Percentiles rank a stretch among this genome's conserved stretches.
These are phyloP conservation scores for Meghimatium bilineatum DNA, from an alignment of 2,888 invertebrate species.

Conservation along the genomic window DNA sequence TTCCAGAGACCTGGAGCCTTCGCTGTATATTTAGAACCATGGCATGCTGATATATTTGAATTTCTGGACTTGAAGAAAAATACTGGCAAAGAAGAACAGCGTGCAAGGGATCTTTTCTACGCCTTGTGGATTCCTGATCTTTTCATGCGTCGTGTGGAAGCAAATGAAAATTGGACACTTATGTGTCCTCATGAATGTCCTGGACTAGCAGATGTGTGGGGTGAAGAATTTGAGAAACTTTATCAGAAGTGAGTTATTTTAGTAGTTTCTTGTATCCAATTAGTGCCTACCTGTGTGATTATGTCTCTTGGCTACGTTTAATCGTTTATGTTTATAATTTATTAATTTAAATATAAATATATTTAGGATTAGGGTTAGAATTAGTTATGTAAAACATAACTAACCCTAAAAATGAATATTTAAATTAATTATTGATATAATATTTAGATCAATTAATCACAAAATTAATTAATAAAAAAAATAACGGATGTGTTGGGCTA, in stretches of 20 bases:
- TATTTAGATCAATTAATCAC: not conserved
- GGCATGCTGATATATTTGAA: slow-evolving; percentile 98
- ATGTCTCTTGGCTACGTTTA: too few relatives aligned
- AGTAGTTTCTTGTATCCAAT: too few relatives aligned
- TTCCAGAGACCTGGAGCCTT: slow-evolving; percentile 92
- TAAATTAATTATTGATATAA: too few relatives aligned
- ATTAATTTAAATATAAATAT: not conserved
- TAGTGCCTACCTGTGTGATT: too few relatives aligned
- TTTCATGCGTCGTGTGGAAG: slow-evolving; percentile 93
- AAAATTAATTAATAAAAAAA: too few relatives aligned
- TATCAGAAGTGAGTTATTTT: slow-evolving; percentile 84
- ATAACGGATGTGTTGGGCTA: too few relatives aligned
- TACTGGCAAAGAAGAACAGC: slow-evolving; percentile 93
- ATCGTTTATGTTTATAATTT: not conserved
- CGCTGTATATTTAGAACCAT: slow-evolving; percentile 98
- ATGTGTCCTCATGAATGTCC: slow-evolving; percentile 98
- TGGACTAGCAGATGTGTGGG: slow-evolving; percentile 93
- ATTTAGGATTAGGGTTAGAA: too few relatives aligned
- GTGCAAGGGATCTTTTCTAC: slow-evolving; percentile 96
- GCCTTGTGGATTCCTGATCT: slow-evolving; percentile 98
- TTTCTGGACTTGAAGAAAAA: slow-evolving; percentile 96
- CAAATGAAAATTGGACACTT: slow-evolving; percentile 90
- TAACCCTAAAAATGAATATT: too few relatives aligned
- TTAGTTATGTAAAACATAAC: too few relatives aligned
- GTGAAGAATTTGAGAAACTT: slow-evolving; percentile 92